phyloP scores from a whole-genome alignment of 2,113 vertebrate genomes.

The Peucedramus taeniatus region DNA sequence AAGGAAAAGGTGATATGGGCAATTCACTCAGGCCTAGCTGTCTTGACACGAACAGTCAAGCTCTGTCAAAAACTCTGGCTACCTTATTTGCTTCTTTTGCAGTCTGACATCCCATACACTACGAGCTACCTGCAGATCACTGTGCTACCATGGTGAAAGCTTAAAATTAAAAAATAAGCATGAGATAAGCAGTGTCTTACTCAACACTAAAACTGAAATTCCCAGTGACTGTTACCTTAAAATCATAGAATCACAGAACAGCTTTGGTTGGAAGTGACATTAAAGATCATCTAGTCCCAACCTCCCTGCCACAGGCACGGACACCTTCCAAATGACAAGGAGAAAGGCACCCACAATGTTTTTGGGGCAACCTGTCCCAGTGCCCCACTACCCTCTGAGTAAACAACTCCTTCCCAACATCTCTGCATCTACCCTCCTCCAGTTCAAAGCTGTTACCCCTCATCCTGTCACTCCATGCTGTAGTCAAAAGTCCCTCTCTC shows the following conservation, averaged over 20 bases:
- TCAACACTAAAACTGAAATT: not conserved
- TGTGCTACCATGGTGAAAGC: not conserved
- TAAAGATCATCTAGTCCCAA: not conserved
- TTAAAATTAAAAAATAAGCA: not conserved
- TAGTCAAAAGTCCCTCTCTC: not conserved
- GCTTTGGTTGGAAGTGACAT: accelerated
- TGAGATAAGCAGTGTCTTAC: not conserved
- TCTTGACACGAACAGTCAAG: not conserved
- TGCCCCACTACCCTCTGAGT: too few species aligned
- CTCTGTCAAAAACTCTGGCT: not conserved
- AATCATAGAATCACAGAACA: not conserved
- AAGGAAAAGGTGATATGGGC: not conserved
- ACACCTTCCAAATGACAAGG: not conserved
- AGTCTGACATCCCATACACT: not conserved
- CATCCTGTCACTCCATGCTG: too few species aligned
- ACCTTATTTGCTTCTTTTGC: not conserved
- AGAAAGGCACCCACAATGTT: not conserved
- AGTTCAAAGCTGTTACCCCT: not conserved
- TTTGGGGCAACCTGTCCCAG: not conserved
- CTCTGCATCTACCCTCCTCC: not conserved
- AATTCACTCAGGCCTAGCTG: not conserved
- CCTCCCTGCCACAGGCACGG: not conserved
- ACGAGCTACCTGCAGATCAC: not conserved
- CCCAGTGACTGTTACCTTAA: not conserved
- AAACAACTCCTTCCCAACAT: not conserved